A percentile compares a stretch with the other conserved stretches of the same genome.
Evolutionary conservation across 2,888 invertebrate species (phyloP).

Genomic region (Cerastis leucographa): DNA sequence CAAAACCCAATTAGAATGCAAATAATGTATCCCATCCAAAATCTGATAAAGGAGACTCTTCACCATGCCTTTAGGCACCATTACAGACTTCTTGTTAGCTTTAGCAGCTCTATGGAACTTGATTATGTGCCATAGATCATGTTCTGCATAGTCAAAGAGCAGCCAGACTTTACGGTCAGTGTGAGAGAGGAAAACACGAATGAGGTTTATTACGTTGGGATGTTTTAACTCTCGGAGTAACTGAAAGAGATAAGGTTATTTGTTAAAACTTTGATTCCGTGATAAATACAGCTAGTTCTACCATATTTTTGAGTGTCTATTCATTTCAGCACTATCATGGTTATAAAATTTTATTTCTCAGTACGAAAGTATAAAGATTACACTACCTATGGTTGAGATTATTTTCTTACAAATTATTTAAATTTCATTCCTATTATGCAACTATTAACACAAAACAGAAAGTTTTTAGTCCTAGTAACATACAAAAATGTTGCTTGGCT

Average conservation of each 20-base stretch:
- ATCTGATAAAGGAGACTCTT: slow-evolving; percentile 99
- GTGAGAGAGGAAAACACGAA: slow-evolving; percentile 98
- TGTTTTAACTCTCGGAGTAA: slow-evolving; percentile 98
- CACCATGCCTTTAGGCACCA: slow-evolving; percentile 99
- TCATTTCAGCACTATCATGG: background rate
- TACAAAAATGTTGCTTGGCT: background rate
- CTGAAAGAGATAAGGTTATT: slow-evolving; percentile 88
- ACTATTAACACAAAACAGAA: background rate
- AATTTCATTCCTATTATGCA: background rate
- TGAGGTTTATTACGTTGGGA: slow-evolving; percentile 98
- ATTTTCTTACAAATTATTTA: too few relatives aligned
- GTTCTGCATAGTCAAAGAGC: slow-evolving; percentile 99
- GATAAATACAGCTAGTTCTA: background rate
- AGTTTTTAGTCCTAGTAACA: background rate
- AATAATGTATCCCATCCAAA: slow-evolving; percentile 99
- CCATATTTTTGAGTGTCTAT: background rate
- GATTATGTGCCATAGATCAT: slow-evolving; percentile 99
- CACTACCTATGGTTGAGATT: too few relatives aligned
- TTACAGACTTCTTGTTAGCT: slow-evolving; percentile 98
- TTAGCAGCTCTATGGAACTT: slow-evolving; percentile 99
- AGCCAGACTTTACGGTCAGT: slow-evolving; percentile 99
- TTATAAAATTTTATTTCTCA: too few relatives aligned
- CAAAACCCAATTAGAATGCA: slow-evolving; percentile 99
- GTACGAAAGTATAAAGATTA: too few relatives aligned
- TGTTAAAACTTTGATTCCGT: background rate